Evolutionary conservation across 2,888 invertebrate species (phyloP), one percentile per base, ranked within the genome.

Genomic region (Chloroclysta siterata): DNA sequence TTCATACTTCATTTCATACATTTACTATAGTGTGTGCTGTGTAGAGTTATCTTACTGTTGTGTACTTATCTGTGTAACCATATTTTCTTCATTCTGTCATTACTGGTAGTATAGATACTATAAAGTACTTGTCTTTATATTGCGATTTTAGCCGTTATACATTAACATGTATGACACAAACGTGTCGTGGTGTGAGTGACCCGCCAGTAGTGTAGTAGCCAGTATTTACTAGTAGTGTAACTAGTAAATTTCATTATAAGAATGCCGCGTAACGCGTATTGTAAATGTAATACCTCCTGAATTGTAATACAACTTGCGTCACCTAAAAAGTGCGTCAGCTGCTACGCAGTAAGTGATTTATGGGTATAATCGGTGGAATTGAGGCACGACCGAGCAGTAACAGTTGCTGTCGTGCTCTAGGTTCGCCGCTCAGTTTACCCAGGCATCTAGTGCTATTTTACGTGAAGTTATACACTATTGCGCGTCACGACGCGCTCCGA

Each of bases 71-170:
- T 48, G 6, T 50, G 33, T 29, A 8, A 50, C 17, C 39, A 52
- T 52, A 52, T 17, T 39, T 29, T 22, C 46, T 46, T 17, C 46
- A 17, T 17, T 17, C 8, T 46, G 17, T 46, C 46, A 46, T 46
- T 17, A 46, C 10, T 44, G 44, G 33, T 33, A 36, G 36, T 36
- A 36, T 36, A 11, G 36, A 39, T 33, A 39, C 8, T 11, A 39
- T 39, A 11, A 8, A 39, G 36, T 39, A 39, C 11, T 11, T 36
- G 8, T 11, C 11, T 3, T 7, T 36, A 11, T 39, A 4, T 39
- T 11, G 36, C 36, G 36, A 11, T 39, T 11, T 2, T 39, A 39
- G 11, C 36, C 36, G 36, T 1, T 39, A 11, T 39, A 11, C 4
- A 11, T 39, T 39, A n/a, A n/a, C n/a, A n/a, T 22, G 22, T 22